Evolutionary conservation across 2,113 vertebrate genomes (phyloP).

Genomic region (Xyrauchen texanus): DNA sequence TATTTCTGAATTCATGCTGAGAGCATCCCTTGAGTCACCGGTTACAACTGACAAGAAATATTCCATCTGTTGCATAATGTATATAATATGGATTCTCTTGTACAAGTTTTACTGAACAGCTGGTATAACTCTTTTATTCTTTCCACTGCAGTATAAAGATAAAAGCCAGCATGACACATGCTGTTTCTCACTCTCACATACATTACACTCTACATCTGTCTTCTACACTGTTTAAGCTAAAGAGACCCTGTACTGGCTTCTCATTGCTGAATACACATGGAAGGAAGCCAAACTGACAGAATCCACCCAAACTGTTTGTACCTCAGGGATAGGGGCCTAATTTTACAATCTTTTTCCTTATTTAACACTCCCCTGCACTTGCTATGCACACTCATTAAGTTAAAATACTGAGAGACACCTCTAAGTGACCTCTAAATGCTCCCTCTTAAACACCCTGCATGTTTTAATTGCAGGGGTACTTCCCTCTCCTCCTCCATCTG

Average conservation of each 20-base stretch:
- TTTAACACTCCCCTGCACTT: slow-evolving; percentile 3
- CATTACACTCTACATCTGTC: slow-evolving; percentile 32
- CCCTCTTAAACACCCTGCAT: not conserved
- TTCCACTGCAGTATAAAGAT: not conserved
- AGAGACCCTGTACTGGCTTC: not conserved
- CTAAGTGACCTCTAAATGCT: not conserved
- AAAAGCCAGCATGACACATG: not conserved
- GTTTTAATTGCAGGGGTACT: not conserved
- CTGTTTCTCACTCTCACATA: slow-evolving; percentile 1
- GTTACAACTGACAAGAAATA: not conserved
- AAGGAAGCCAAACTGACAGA: not conserved
- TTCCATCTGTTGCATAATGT: not conserved
- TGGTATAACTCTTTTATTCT: slow-evolving; percentile 11
- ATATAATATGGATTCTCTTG: slow-evolving; percentile 5
- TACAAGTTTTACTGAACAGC: slow-evolving; percentile 25
- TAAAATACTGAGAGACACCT: not conserved
- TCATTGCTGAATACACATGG: slow-evolving; percentile 17
- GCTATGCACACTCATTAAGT: slow-evolving; percentile 8
- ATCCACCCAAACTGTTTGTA: slow-evolving; percentile 30
- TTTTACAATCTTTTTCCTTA: slow-evolving; percentile 26
- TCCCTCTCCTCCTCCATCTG: not conserved
- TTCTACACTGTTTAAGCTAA: slow-evolving; percentile 30
- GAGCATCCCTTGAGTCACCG: too few relatives aligned
- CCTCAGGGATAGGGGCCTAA: not conserved
- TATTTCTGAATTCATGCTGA: not conserved